A percentile compares a stretch with the other conserved stretches of the same genome.
Evolutionary conservation across 1,140 invertebrate species (phyloP).

Genomic region (Saccostrea glomerata): DNA sequence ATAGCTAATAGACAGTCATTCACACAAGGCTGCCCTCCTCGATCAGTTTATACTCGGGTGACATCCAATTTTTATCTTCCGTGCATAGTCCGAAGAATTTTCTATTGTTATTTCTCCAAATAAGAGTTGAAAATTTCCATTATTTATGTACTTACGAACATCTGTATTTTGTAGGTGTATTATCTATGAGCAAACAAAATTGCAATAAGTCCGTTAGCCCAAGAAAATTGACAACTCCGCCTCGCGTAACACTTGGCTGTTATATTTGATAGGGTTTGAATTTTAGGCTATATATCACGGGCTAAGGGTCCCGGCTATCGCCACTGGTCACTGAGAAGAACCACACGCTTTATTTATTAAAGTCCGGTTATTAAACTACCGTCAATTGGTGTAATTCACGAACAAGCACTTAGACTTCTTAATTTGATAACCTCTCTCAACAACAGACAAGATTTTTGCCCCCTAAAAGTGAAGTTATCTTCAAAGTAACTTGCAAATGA

Average conservation of each 20-base stretch:
- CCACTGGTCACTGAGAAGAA: slow-evolving; percentile 3
- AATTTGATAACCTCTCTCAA: slow-evolving; percentile 33
- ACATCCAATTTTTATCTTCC: slow-evolving; percentile 28
- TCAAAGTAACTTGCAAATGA: neutral
- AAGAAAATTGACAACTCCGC: neutral
- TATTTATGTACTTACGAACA: slow-evolving; percentile 25
- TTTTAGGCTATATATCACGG: neutral
- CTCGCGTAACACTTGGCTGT: neutral
- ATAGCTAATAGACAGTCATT: slow-evolving; percentile 12
- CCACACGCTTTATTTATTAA: slow-evolving; percentile 36
- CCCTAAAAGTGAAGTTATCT: slow-evolving; percentile 7
- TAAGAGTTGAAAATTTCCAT: slow-evolving; percentile 1
- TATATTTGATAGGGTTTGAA: slow-evolving; percentile 21
- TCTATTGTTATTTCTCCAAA: slow-evolving; percentile 14
- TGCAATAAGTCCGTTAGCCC: neutral
- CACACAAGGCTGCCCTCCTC: slow-evolving; percentile 8
- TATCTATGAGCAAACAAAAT: slow-evolving; percentile 14
- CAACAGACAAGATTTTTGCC: slow-evolving; percentile 44
- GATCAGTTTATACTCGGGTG: slow-evolving; percentile 20
- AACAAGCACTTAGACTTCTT: slow-evolving; percentile 43
- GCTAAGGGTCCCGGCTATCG: neutral
- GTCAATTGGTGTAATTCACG: slow-evolving; percentile 43
- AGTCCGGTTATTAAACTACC: slow-evolving; percentile 21
- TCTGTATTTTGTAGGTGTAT: slow-evolving; percentile 15
- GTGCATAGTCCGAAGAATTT: slow-evolving; percentile 17